Evolutionary conservation across 2,888 invertebrate genomes (phyloP).

Genomic region (Drosophila maculinotata): DNA sequence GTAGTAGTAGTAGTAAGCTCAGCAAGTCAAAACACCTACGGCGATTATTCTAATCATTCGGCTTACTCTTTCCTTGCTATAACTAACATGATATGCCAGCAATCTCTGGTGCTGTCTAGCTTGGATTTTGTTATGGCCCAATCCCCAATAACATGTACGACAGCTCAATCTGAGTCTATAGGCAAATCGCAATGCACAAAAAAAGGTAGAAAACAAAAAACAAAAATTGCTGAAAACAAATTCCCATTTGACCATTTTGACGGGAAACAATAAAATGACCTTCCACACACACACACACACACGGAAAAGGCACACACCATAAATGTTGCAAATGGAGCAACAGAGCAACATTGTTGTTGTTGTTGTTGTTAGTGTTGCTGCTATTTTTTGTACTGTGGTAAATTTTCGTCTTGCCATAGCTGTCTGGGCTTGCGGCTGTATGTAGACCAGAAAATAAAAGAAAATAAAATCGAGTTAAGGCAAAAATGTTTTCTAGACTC

Average conservation of each 20-base stretch:
- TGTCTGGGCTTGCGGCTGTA: conserved; percentile 25
- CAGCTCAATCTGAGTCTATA: conserved; percentile 79
- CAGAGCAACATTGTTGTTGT: conserved; percentile 53
- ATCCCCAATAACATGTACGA: conserved; percentile 68
- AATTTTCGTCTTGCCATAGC: conserved; percentile 24
- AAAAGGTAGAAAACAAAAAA: conserved; percentile 9
- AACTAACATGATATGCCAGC: conserved; percentile 38
- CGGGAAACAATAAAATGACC: conserved; percentile 76
- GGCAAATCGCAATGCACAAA: conserved; percentile 42
- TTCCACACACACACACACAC: conserved; percentile 29
- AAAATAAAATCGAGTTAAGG: conserved; percentile 28
- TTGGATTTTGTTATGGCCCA: conserved; percentile 35
- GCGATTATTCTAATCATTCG: conserved; percentile 79
- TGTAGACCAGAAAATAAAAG: conserved; percentile 22
- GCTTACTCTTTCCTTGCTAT: conserved; percentile 28
- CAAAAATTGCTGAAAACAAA: conserved; percentile 58
- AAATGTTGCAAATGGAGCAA: conserved; percentile 78
- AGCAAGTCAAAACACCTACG: conserved; percentile 64
- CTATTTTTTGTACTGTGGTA: conserved; percentile 33
- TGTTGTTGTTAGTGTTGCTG: conserved; percentile 24
- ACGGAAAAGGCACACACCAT: conserved; percentile 44
- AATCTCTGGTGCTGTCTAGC: conserved; percentile 30
- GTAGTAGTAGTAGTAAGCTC: conserved; percentile 22
- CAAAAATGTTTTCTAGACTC: conserved; percentile 51
- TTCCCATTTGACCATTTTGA: conserved; percentile 79